Evolutionary conservation across 92 coral and sea anemone species (phyloP).

Genomic region (Zoanthus solanderi): DNA sequence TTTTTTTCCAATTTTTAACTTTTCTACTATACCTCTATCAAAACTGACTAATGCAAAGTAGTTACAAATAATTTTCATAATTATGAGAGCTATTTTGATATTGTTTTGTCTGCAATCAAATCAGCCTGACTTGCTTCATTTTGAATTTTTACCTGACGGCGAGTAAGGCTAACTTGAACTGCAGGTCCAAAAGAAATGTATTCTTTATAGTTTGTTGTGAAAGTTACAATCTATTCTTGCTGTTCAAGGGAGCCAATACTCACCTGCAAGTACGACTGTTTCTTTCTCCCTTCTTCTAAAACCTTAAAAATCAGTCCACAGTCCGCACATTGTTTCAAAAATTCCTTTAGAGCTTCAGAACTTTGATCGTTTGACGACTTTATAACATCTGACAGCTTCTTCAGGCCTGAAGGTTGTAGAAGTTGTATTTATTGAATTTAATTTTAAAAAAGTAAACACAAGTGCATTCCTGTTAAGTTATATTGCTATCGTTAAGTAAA

Average conservation of each 20-base stretch:
- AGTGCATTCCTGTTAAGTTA: no score
- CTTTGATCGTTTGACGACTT: slow-evolving; percentile 51
- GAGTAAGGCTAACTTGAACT: background rate
- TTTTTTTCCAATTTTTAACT: no score
- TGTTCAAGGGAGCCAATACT: background rate
- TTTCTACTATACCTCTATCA: no score
- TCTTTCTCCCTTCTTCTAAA: slow-evolving; percentile 74
- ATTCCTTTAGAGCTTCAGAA: slow-evolving; percentile 50
- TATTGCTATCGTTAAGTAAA: no score
- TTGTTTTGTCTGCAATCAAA: no score
- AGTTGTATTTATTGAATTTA: no score
- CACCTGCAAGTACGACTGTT: slow-evolving; percentile 84
- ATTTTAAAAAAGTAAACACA: no score
- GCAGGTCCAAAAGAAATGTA: background rate
- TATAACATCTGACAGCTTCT: slow-evolving; percentile 69
- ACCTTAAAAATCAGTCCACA: slow-evolving; percentile 80
- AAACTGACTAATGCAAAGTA: no score
- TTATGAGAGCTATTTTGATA: no score
- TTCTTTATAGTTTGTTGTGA: no score
- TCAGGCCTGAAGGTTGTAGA: slow-evolving; percentile 63
- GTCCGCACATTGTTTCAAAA: slow-evolving; percentile 75
- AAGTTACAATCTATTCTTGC: background rate
- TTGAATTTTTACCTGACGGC: background rate
- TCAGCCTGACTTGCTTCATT: no score
- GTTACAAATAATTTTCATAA: no score